phyloP scores from a whole-genome alignment of 2,888 invertebrate species.

The Trachelus troglodyta region DNA sequence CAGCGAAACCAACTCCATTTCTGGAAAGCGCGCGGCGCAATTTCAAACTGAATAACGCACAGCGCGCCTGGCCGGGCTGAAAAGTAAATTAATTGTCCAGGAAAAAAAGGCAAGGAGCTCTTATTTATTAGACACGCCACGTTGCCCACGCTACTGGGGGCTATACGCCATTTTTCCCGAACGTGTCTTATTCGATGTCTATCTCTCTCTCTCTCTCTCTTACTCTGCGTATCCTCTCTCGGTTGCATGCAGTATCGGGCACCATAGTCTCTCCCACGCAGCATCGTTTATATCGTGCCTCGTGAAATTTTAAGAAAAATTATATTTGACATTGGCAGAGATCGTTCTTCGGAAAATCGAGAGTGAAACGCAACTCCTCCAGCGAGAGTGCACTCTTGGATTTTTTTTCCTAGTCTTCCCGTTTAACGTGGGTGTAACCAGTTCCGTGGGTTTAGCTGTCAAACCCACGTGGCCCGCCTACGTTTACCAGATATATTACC shows the following conservation, averaged over 20 bases:
- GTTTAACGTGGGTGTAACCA: slow-evolving; percentile 60
- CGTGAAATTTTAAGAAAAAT: neutral
- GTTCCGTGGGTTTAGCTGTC: slow-evolving; percentile 64
- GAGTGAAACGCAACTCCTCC: slow-evolving; percentile 1
- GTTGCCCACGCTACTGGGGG: slow-evolving; percentile 23
- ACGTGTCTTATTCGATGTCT: slow-evolving; percentile 22
- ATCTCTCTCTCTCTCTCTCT: neutral
- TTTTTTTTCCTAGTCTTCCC: too few species aligned
- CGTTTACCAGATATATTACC: slow-evolving; percentile 53
- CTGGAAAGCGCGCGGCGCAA: slow-evolving; percentile 47
- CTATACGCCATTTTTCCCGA: slow-evolving; percentile 6
- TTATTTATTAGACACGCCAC: slow-evolving; percentile 50
- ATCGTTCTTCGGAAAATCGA: neutral
- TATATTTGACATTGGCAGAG: neutral
- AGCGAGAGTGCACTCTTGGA: neutral
- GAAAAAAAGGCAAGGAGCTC: slow-evolving; percentile 30
- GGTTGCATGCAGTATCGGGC: neutral
- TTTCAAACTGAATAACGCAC: slow-evolving; percentile 27
- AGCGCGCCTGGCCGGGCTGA: slow-evolving; percentile 23
- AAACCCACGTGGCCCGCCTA: slow-evolving; percentile 65
- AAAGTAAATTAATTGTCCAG: slow-evolving; percentile 50
- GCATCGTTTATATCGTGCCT: neutral
- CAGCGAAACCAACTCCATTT: slow-evolving; percentile 64
- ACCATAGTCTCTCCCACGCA: neutral
- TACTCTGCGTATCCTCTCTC: neutral